phyloP scores from a whole-genome alignment of 2,797 vertebrate species.

The Etheostoma perlongum region DNA sequence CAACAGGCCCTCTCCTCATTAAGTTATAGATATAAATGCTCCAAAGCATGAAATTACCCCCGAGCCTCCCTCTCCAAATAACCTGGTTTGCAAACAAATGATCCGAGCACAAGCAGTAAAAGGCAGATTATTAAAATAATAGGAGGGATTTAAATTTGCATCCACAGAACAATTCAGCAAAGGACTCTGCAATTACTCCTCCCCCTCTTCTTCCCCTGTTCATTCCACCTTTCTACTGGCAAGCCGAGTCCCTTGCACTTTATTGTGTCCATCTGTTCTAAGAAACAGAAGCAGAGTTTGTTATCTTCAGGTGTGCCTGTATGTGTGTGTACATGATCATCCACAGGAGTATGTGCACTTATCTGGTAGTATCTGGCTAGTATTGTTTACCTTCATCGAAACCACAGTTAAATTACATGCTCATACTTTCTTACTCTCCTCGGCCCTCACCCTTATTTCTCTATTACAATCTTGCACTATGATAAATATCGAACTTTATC shows the following conservation, averaged over 20 bases:
- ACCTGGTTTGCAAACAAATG: constrained; percentile 99
- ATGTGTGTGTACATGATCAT: constrained; percentile 20
- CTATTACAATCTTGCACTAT: constrained; percentile 48
- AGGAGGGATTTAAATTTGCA: constrained; percentile 93
- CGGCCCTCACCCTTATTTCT: constrained; percentile 35
- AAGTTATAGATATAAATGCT: constrained; percentile 97
- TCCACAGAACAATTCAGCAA: constrained; percentile 87
- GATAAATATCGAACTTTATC: constrained; percentile 80
- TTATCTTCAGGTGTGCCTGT: constrained; percentile 42
- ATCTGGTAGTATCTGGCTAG: background rate
- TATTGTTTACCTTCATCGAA: constrained; percentile 27
- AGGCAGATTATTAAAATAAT: constrained; percentile 96
- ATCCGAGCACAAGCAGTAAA: constrained; percentile 94
- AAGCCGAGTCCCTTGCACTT: constrained; percentile 55
- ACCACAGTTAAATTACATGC: constrained; percentile 19
- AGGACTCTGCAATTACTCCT: constrained; percentile 81
- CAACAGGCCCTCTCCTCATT: constrained; percentile 98
- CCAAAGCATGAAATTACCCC: constrained; percentile 99
- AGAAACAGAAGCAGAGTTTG: constrained; percentile 46
- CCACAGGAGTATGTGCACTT: background rate
- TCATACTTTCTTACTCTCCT: constrained; percentile 16
- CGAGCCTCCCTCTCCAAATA: constrained; percentile 96
- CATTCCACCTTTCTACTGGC: constrained; percentile 70
- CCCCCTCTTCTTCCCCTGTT: constrained; percentile 65
- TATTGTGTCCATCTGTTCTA: constrained; percentile 75